phyloP scores from a whole-genome alignment of 2,113 vertebrate genomes.

The Nettapus auritus region DNA sequence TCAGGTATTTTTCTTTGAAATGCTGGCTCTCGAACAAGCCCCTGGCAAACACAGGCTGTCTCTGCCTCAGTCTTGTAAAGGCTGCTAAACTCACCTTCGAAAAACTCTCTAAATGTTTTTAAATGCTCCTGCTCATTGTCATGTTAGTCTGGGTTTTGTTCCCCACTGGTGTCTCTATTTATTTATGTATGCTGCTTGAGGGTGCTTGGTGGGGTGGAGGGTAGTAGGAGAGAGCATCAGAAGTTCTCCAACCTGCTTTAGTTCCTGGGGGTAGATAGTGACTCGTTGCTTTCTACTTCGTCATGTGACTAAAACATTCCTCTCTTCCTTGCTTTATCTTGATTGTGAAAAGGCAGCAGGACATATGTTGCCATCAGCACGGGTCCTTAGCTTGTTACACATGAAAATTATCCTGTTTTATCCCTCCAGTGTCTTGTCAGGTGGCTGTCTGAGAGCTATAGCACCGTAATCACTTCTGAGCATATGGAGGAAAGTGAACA shows the following conservation, averaged over 20 bases:
- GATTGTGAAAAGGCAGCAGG: background rate
- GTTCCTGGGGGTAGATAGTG: background rate
- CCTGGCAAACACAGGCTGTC: background rate
- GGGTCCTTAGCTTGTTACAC: background rate
- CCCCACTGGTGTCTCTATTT: background rate
- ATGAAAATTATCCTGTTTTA: background rate
- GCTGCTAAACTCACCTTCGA: background rate
- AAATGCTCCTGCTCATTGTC: background rate
- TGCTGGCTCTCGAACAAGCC: background rate
- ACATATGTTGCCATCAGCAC: background rate
- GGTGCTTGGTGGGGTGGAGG: accelerated
- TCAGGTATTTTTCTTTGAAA: background rate
- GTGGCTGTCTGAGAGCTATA: background rate
- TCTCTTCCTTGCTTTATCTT: background rate
- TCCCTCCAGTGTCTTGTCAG: background rate
- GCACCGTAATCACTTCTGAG: background rate
- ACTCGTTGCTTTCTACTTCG: background rate
- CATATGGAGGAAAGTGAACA: background rate
- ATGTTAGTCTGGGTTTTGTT: background rate
- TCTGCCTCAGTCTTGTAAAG: background rate
- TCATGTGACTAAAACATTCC: background rate
- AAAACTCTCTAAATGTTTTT: background rate
- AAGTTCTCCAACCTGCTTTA: background rate
- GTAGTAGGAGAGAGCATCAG: background rate
- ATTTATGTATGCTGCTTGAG: background rate